Base-by-base conservation (phyloP, 2,797 vertebrate genomes). In the Rhinella marina region DNA sequence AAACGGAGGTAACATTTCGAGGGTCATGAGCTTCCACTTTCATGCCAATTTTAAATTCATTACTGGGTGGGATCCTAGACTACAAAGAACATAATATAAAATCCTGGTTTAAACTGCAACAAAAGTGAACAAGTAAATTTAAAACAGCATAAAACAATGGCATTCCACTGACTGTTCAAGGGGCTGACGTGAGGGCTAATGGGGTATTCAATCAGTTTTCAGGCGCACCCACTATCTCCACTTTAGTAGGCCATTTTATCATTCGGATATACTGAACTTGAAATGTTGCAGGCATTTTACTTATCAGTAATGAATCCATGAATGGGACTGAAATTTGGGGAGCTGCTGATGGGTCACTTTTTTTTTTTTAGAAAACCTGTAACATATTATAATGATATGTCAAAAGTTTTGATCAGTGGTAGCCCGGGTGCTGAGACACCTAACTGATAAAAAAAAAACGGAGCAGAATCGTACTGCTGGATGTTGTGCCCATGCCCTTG, bases 1-100 rank as follows among this genome's bases (percentile, higher is more conserved):
- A 99, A 72, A 99, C 94, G 0, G 98, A 99, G 87, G 96, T 97
- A 89, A 96, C 92, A 48, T 98, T 99, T 82, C 98, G 97, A 57
- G 98, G 98, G 90, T 99, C 98, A 0, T 89, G 96, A 25, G 97
- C 98, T 93, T 99, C 98, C 83, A 99, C 93, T 90, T 99, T 99
- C 98, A 99, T 99, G 4, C 97, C 97, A 87, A 97, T 95, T 94
- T 98, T 97, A 94, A 99, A 99, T 92, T 99, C 97, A 0, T 99
- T 99, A 0, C 92, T 94, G 56, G 97, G 98, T 0, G 98, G 97
- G 90, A 96, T 92, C 91, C 95, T 93, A 54, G 97, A 97, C 98
- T 99, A 92, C 68, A 93, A 89, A 90, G 32, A 90, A 84, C 61
- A 84, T 32, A 88, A 77, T 72, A 56, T 84, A 80, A 52, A 85